Conservation (phyloP, 2,888 invertebrate species). For the Anoncus sp. region DNA sequence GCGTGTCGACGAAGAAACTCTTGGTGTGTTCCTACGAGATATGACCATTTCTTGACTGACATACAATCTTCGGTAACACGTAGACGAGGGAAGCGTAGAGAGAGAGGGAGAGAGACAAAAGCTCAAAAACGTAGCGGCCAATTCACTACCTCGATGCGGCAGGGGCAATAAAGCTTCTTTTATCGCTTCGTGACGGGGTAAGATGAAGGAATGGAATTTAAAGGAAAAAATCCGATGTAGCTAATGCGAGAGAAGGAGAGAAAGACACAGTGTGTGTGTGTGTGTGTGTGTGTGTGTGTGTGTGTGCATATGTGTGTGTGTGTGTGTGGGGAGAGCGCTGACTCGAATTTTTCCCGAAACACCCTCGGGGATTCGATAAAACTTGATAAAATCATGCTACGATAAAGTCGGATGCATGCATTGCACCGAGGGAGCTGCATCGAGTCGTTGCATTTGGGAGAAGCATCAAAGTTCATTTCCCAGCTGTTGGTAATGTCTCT, state of each 20-base stretch:
- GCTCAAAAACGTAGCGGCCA: slow-evolving; percentile 12
- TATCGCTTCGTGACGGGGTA: slow-evolving; percentile 26
- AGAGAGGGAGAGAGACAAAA: not conserved
- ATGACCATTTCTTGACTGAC: slow-evolving; percentile 54
- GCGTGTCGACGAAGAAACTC: slow-evolving; percentile 30
- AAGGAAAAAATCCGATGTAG: not conserved
- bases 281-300: no score
- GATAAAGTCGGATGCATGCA: slow-evolving; percentile 21
- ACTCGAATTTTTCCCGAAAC: not conserved
- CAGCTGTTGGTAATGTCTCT: slow-evolving; percentile 18
- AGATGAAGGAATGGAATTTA: slow-evolving; percentile 24
- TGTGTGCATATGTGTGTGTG: no score
- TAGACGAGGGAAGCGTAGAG: not conserved
- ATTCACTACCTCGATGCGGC: slow-evolving; percentile 32
- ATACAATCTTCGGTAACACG: slow-evolving; percentile 56
- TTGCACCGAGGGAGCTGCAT: not conserved
- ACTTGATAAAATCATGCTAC: slow-evolving; percentile 6
- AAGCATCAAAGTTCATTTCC: not conserved
- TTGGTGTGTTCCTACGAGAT: slow-evolving; percentile 55
- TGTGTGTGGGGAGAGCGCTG: not conserved
- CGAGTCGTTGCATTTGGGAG: not conserved
- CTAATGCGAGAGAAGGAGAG: not conserved
- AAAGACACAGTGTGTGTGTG: no score
- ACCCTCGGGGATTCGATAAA: not conserved
- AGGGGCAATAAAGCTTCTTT: slow-evolving; percentile 51